phyloP scores from a whole-genome alignment of 2,797 vertebrate species.

The Gallinago solitaria region DNA sequence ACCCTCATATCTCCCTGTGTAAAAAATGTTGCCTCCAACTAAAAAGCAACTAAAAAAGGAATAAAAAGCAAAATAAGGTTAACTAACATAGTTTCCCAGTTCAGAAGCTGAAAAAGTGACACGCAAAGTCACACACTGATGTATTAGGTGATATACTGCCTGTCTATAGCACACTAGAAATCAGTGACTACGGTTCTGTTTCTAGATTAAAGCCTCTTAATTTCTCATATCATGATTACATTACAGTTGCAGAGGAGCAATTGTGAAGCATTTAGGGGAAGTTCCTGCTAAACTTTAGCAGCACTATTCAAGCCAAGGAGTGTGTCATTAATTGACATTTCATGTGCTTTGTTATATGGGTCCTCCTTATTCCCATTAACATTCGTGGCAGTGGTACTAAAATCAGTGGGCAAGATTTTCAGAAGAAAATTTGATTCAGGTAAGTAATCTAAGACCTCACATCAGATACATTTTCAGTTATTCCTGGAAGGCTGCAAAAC shows the following conservation, averaged over 20 bases:
- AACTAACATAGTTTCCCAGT: background rate
- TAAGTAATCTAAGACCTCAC: background rate
- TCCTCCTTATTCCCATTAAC: background rate
- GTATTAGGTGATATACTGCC: background rate
- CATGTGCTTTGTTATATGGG: background rate
- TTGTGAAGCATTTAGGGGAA: background rate
- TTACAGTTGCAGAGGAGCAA: background rate
- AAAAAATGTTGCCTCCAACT: background rate
- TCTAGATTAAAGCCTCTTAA: background rate
- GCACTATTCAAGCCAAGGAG: accelerated
- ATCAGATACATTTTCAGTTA: background rate
- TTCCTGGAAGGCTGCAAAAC: background rate
- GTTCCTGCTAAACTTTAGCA: background rate
- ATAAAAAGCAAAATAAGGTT: background rate
- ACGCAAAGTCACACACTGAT: background rate
- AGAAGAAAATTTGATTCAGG: background rate
- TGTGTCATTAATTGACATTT: background rate
- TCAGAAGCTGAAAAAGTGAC: background rate
- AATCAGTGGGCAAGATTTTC: background rate
- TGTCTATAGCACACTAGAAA: background rate
- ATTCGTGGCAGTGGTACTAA: background rate
- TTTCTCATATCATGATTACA: background rate
- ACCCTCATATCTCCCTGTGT: background rate
- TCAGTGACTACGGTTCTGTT: background rate
- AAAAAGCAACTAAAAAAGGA: background rate